A percentile compares a stretch with the other conserved stretches of the same genome.
Evolutionary conservation across 2,797 vertebrate species (phyloP).

Genomic region (Danio kyathit): DNA sequence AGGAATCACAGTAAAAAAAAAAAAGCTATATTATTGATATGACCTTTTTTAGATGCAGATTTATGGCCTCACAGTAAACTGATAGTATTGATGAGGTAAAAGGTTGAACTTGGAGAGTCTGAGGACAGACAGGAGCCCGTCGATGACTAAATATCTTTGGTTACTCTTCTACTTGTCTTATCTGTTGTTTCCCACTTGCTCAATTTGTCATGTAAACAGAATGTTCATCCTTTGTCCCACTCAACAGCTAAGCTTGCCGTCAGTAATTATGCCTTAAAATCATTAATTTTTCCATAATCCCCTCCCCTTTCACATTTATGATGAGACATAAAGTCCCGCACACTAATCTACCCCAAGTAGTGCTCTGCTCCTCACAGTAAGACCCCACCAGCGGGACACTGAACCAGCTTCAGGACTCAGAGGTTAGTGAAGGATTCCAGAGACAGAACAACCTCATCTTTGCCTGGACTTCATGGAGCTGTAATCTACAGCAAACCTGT

Average conservation of each 20-base stretch:
- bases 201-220: not conserved
- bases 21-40: not conserved
- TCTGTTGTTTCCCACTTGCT: conserved; percentile 7
- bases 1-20: conserved; percentile 4
- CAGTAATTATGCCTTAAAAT: conserved; percentile 38
- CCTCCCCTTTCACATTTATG: conserved; percentile 24
- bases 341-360: conserved; percentile 4
- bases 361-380: conserved; percentile 36
- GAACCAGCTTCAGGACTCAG: conserved; percentile 39
- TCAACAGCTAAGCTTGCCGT: not conserved
- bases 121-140: not conserved
- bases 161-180: conserved; percentile 53
- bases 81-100: not conserved
- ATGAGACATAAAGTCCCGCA: conserved; percentile 16
- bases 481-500: conserved; percentile 64
- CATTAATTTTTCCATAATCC: conserved; percentile 21
- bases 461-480: conserved; percentile 44
- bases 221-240: conserved; percentile 17
- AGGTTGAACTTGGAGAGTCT: conserved; percentile 43
- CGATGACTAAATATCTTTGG: conserved; percentile 13
- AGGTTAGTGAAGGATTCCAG: conserved; percentile 14
- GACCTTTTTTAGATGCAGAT: not conserved
- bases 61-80: not conserved
- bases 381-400: conserved; percentile 40
- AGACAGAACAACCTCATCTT: conserved; percentile 28